A percentile compares a stretch with the other conserved stretches of the same genome.
phyloP scores from a whole-genome alignment of 1,140 invertebrate genomes.

The Bradysia coprophila region DNA sequence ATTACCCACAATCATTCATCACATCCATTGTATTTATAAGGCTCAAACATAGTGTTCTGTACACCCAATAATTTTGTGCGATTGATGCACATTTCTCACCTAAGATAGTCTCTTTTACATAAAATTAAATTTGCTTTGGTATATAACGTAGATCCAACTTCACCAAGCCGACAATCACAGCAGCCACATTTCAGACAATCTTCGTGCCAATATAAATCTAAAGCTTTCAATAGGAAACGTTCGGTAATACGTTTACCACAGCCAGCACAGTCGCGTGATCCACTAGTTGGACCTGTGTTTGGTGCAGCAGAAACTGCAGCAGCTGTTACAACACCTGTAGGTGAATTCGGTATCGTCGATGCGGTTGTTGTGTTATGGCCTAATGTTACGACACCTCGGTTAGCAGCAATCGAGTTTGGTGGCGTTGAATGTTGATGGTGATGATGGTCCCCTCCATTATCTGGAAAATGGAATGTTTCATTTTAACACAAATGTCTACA shows the following conservation, averaged over 20 bases:
- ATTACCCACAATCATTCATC: no score
- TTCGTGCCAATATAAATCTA: slow-evolving; percentile 87
- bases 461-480: no score
- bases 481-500: no score
- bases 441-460: background rate
- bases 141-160: slow-evolving; percentile 81
- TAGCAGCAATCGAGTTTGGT: background rate
- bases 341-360: background rate
- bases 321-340: background rate
- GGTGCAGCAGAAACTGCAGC: slow-evolving; percentile 7
- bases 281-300: slow-evolving; percentile 14
- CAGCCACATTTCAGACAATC: slow-evolving; percentile 87
- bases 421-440: background rate
- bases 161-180: slow-evolving; percentile 79
- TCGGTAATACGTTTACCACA: slow-evolving; percentile 60
- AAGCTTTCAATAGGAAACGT: slow-evolving; percentile 52
- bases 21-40: background rate
- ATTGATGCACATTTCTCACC: slow-evolving; percentile 30
- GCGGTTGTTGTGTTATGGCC: background rate
- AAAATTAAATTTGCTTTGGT: slow-evolving; percentile 84
- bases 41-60: background rate
- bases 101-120: slow-evolving; percentile 84
- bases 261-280: slow-evolving; percentile 46
- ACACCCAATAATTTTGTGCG: background rate
- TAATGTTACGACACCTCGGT: background rate